Conservation (phyloP, 1,140 invertebrate genomes). For the Drosophila subobscura region DNA sequence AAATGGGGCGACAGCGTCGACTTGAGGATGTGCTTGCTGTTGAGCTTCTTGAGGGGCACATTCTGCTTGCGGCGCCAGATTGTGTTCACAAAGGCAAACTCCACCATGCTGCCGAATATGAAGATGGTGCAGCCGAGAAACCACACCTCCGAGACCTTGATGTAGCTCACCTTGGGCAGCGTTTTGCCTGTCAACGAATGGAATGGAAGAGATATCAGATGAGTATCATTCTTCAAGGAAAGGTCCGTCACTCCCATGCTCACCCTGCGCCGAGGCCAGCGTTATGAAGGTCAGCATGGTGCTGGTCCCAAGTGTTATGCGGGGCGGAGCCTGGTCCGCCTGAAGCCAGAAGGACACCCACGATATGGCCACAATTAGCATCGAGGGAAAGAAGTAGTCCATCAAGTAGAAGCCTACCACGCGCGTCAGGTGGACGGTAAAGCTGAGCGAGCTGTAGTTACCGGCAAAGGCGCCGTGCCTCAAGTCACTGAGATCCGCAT, state of each 20-base stretch:
- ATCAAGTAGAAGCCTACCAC: constrained; percentile 95
- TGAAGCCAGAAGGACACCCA: constrained; percentile 97
- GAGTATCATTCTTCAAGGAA: neutral
- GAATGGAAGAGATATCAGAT: neutral
- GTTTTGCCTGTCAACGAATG: constrained; percentile 86
- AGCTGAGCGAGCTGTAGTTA: constrained; percentile 91
- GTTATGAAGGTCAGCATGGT: constrained; percentile 95
- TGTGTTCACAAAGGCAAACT: constrained; percentile 95
- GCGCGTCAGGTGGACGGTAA: constrained; percentile 90
- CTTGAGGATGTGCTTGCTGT: constrained; percentile 92
- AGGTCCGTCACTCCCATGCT: neutral
- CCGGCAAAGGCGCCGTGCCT: constrained; percentile 90
- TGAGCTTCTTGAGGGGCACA: constrained; percentile 92
- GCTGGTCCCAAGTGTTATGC: constrained; percentile 91
- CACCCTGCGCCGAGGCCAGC: constrained; percentile 89
- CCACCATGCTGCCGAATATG: constrained; percentile 93
- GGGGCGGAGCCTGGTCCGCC: constrained; percentile 92
- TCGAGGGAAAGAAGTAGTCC: constrained; percentile 95
- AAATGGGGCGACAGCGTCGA: constrained; percentile 91
- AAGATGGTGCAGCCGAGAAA: constrained; percentile 93
- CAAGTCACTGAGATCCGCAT: constrained; percentile 87
- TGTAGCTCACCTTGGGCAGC: constrained; percentile 94
- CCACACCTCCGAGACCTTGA: constrained; percentile 96
- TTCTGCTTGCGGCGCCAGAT: constrained; percentile 93
- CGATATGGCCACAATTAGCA: constrained; percentile 93